phyloP scores from a whole-genome alignment of 1,140 invertebrate genomes.

The Polypedilum pembai region DNA sequence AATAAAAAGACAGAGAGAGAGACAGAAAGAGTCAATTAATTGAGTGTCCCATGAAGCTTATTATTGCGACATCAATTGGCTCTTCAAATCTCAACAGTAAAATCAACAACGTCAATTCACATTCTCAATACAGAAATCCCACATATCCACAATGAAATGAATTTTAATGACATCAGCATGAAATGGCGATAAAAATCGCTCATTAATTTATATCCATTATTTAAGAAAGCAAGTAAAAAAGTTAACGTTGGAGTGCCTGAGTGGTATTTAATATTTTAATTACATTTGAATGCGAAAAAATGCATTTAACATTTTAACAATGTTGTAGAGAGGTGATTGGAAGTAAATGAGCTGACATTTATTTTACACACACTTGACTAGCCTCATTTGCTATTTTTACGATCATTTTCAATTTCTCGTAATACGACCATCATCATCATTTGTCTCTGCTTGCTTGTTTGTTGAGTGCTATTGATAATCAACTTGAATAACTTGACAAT shows the following conservation, averaged over 20 bases:
- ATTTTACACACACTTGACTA: neutral
- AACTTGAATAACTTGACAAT: too few relatives aligned
- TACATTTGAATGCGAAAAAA: neutral
- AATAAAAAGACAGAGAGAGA: too few relatives aligned
- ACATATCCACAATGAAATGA: neutral
- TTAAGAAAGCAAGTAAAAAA: neutral
- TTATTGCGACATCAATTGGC: neutral
- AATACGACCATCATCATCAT: too few relatives aligned
- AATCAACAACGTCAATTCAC: neutral
- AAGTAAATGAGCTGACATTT: conserved; percentile 18
- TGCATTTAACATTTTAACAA: conserved; percentile 10
- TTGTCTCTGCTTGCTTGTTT: too few relatives aligned
- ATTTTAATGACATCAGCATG: conserved; percentile 17
- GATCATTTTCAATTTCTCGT: too few relatives aligned
- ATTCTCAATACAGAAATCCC: neutral
- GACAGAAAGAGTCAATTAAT: too few relatives aligned
- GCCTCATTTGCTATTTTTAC: neutral
- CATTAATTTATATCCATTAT: conserved; percentile 14
- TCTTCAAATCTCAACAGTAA: neutral
- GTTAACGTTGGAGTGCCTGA: neutral
- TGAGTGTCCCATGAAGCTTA: neutral
- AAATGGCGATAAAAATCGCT: conserved; percentile 5
- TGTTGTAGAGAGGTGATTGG: neutral
- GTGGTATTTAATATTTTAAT: conserved; percentile 19
- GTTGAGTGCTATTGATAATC: too few relatives aligned